These are phyloP conservation scores for Euzophera pinguis DNA, from an alignment of 2,888 invertebrate genomes.

Conservation along the genomic window DNA sequence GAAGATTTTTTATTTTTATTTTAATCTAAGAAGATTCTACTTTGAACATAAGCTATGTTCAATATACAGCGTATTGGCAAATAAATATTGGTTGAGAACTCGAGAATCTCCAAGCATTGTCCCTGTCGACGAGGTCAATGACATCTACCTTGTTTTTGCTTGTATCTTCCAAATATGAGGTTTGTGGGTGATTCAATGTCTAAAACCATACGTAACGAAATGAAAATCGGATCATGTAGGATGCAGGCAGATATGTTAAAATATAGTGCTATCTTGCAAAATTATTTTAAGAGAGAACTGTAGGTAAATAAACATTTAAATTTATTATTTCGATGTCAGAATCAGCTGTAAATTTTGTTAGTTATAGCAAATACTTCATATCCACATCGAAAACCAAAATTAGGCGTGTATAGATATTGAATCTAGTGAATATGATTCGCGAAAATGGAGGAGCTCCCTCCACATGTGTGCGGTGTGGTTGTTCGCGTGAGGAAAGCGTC, in stretches of 20 bases:
- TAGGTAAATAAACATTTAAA: neutral
- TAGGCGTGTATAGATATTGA: no score
- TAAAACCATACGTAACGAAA: neutral
- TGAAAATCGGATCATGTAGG: neutral
- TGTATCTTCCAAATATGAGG: slow-evolving; percentile 10
- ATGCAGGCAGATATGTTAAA: slow-evolving; percentile 2
- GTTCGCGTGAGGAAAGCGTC: slow-evolving; percentile 43
- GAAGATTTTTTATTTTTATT: neutral
- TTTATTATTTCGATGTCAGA: neutral
- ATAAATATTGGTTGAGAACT: neutral
- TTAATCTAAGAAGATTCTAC: neutral
- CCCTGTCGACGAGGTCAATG: slow-evolving; percentile 10
- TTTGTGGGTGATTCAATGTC: slow-evolving; percentile 11
- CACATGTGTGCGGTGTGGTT: slow-evolving; percentile 33
- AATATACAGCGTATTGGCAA: slow-evolving; percentile 3
- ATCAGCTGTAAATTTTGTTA: neutral
- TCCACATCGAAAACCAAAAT: no score
- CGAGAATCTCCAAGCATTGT: slow-evolving; percentile 13
- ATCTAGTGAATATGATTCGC: slow-evolving; percentile 6
- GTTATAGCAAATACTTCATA: neutral
- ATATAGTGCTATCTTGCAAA: neutral
- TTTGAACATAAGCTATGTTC: neutral
- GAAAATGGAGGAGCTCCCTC: slow-evolving; percentile 27
- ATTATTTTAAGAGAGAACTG: neutral
- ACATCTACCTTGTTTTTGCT: slow-evolving; percentile 14